Percentiles rank a stretch among this genome's conserved stretches.
Evolutionary conservation across 1,140 invertebrate species (phyloP).

Genomic region (Panulirus ornatus): DNA sequence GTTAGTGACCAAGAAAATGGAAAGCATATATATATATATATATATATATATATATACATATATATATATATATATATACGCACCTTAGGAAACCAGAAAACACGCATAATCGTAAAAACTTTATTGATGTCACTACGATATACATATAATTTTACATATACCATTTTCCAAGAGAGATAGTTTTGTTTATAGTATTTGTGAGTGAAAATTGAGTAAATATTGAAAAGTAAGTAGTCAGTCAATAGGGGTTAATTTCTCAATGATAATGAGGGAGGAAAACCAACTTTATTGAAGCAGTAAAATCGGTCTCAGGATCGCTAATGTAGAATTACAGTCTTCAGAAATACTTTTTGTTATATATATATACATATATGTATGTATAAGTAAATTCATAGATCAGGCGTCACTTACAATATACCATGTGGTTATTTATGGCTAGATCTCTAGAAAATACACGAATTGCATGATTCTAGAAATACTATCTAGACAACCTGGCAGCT

Average conservation of each 20-base stretch:
- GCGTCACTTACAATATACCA: background rate
- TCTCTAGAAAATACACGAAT: background rate
- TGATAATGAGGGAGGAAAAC: slow-evolving; percentile 25
- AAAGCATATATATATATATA: too few relatives aligned
- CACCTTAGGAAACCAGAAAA: background rate
- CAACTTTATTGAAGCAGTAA: slow-evolving; percentile 42
- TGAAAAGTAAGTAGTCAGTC: slow-evolving; percentile 43
- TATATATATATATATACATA: too few relatives aligned
- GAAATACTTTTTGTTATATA: background rate
- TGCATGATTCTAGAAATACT: background rate
- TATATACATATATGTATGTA: too few relatives aligned
- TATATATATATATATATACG: too few relatives aligned
- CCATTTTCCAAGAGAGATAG: slow-evolving; percentile 52
- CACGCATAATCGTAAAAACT: slow-evolving; percentile 40
- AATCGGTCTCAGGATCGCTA: slow-evolving; percentile 2
- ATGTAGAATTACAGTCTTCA: slow-evolving; percentile 1
- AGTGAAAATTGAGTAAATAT: slow-evolving; percentile 46
- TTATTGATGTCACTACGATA: slow-evolving; percentile 59
- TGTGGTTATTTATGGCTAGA: background rate
- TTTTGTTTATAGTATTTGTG: slow-evolving; percentile 44
- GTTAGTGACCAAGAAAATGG: background rate
- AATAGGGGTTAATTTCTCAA: slow-evolving; percentile 37
- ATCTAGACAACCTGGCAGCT: background rate
- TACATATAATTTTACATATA: slow-evolving; percentile 64
- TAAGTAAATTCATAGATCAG: background rate